Evolutionary conservation across 2,888 invertebrate species (phyloP).

Genomic region (Agriopis aurantiaria): DNA sequence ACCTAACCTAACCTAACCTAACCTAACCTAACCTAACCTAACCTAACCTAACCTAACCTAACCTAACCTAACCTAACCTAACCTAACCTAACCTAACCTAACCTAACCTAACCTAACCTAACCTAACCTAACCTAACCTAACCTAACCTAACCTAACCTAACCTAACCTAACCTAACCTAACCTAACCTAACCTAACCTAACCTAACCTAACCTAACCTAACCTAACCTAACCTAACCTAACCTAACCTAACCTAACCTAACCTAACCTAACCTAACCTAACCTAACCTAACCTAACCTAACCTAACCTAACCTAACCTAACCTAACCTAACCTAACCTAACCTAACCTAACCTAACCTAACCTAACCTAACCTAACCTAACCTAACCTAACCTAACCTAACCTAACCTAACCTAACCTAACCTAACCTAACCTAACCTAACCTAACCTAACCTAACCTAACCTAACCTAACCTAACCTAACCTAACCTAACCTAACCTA

Average conservation of each 20-base stretch:
- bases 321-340: not conserved
- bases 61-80: slow-evolving; percentile 9
- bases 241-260: not conserved
- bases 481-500: slow-evolving; percentile 1
- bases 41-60: slow-evolving; percentile 5
- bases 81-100: slow-evolving; percentile 7
- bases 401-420: slow-evolving; percentile 1
- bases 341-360: not conserved
- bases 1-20: slow-evolving; percentile 3
- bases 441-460: not conserved
- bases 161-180: slow-evolving; percentile 7
- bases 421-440: slow-evolving; percentile 1
- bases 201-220: slow-evolving; percentile 4
- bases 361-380: slow-evolving; percentile 5
- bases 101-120: slow-evolving; percentile 3
- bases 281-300: slow-evolving; percentile 1
- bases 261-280: slow-evolving; percentile 4
- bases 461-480: slow-evolving; percentile 1
- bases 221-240: slow-evolving; percentile 4
- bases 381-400: slow-evolving; percentile 7
- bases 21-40: slow-evolving; percentile 3
- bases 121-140: slow-evolving; percentile 3
- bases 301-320: not conserved
- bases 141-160: slow-evolving; percentile 1
- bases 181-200: slow-evolving; percentile 4